Conservation (phyloP, 2,113 vertebrate species). For the Larimichthys crocea region DNA sequence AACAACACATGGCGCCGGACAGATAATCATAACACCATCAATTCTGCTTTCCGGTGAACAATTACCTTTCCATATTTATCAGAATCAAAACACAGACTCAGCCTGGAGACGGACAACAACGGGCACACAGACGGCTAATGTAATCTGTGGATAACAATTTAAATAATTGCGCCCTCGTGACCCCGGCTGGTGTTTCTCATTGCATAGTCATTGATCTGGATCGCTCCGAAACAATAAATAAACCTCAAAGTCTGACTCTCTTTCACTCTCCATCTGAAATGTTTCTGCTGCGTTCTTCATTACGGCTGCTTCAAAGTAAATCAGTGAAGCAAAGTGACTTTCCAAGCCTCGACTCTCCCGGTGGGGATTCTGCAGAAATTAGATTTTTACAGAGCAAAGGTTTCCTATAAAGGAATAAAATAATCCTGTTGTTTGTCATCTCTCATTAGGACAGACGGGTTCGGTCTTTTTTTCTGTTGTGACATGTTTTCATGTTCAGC, state of each 20-base stretch:
- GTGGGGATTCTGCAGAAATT: constrained; percentile 37
- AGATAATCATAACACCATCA: constrained; percentile 40
- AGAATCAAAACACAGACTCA: constrained; percentile 27
- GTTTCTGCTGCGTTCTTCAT: constrained; percentile 30
- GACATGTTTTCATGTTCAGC: constrained; percentile 31
- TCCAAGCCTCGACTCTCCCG: constrained; percentile 15
- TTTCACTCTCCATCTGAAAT: constrained; percentile 6
- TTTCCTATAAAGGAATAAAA: constrained; percentile 29
- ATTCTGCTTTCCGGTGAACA: constrained; percentile 42
- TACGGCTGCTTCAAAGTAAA: constrained; percentile 40
- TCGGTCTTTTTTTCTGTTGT: constrained; percentile 19
- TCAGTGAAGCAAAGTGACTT: constrained; percentile 51
- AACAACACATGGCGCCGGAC: constrained; percentile 11
- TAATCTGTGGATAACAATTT: constrained; percentile 53
- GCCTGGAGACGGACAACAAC: constrained; percentile 22
- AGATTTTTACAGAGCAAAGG: constrained; percentile 36
- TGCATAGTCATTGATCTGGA: constrained; percentile 30
- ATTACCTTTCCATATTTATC: constrained; percentile 51
- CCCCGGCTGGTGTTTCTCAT: constrained; percentile 22
- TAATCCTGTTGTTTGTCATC: constrained; percentile 23
- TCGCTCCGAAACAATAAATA: constrained; percentile 33
- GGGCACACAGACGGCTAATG: constrained; percentile 42
- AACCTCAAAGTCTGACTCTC: constrained; percentile 23
- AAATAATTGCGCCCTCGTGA: constrained; percentile 45
- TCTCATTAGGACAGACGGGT: constrained; percentile 44